These are phyloP conservation scores for Urosaurus nigricauda DNA, from an alignment of 2,797 vertebrate genomes.

Conservation along the genomic window DNA sequence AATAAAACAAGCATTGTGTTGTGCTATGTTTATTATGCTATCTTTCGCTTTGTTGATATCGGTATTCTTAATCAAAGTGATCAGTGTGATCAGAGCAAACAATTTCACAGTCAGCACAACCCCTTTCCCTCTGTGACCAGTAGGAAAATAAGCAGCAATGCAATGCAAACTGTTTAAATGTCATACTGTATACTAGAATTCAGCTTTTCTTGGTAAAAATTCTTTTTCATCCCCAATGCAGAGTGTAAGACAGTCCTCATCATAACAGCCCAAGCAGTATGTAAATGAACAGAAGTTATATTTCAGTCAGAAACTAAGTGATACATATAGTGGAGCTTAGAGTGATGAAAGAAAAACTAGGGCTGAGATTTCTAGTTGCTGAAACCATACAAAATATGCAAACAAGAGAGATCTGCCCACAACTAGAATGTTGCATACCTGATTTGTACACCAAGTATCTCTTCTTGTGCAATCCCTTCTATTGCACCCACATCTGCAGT, in stretches of 20 bases:
- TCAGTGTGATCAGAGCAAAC: not conserved
- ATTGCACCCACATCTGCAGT: slow-evolving; percentile 77
- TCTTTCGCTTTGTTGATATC: not conserved
- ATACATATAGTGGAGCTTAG: too few species aligned
- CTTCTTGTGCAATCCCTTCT: slow-evolving; percentile 80
- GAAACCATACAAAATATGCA: not conserved
- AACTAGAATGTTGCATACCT: slow-evolving; percentile 78
- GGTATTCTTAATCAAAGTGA: not conserved
- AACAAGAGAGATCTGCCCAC: slow-evolving; percentile 5
- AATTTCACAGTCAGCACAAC: not conserved
- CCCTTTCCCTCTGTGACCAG: not conserved
- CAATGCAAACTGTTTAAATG: not conserved
- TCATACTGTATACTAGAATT: not conserved
- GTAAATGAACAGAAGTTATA: not conserved
- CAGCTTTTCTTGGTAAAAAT: not conserved
- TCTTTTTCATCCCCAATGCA: not conserved
- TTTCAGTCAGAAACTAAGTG: not conserved
- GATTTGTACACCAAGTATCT: slow-evolving; percentile 85
- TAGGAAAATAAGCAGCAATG: too few species aligned
- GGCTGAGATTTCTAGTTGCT: not conserved
- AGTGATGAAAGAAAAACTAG: not conserved
- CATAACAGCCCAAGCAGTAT: not conserved
- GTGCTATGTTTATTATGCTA: not conserved
- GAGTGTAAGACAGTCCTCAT: not conserved
- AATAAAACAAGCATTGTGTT: not conserved